Percentiles rank a stretch among this genome's conserved stretches.
Conservation (phyloP, 2,888 invertebrate species). For the Drosophila koepferae region DNA sequence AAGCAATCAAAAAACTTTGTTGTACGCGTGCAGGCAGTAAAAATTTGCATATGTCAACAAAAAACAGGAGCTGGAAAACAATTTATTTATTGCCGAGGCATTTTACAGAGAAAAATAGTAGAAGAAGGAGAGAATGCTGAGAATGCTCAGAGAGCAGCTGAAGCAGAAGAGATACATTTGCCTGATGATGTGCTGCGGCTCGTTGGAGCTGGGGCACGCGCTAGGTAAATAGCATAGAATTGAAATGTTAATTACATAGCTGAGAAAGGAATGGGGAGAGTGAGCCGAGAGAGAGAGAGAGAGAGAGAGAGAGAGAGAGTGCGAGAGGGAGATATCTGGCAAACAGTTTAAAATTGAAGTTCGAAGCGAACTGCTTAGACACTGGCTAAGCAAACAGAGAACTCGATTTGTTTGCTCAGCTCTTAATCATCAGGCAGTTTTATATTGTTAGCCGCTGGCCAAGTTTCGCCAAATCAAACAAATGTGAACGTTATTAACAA, state of each 20-base stretch:
- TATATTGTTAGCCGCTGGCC: constrained; percentile 47
- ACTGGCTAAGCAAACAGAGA: constrained; percentile 72
- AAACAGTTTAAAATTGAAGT: constrained; percentile 79
- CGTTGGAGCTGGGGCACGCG: constrained; percentile 7
- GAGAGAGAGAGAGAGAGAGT: not conserved
- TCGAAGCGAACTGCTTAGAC: constrained; percentile 68
- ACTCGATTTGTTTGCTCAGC: constrained; percentile 75
- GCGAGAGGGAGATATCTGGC: constrained; percentile 21
- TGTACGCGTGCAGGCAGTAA: constrained; percentile 53
- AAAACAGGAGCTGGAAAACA: constrained; percentile 56
- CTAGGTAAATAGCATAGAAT: constrained; percentile 54
- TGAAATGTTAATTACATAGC: constrained; percentile 77
- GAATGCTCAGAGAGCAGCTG: constrained; percentile 28
- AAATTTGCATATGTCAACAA: constrained; percentile 79
- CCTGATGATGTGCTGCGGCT: constrained; percentile 34
- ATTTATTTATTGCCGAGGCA: constrained; percentile 67
- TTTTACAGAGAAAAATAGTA: constrained; percentile 8
- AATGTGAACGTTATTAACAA: constrained; percentile 59
- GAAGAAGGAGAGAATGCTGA: not conserved
- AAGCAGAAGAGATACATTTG: constrained; percentile 75
- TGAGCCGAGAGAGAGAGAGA: not conserved
- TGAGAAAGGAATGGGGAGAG: constrained; percentile 9
- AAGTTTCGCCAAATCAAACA: constrained; percentile 48
- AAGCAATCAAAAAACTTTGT: constrained; percentile 71
- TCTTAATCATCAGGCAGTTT: constrained; percentile 71